These are phyloP conservation scores for Drosophila truncata DNA, from an alignment of 1,140 invertebrate genomes.

Conservation along the genomic window DNA sequence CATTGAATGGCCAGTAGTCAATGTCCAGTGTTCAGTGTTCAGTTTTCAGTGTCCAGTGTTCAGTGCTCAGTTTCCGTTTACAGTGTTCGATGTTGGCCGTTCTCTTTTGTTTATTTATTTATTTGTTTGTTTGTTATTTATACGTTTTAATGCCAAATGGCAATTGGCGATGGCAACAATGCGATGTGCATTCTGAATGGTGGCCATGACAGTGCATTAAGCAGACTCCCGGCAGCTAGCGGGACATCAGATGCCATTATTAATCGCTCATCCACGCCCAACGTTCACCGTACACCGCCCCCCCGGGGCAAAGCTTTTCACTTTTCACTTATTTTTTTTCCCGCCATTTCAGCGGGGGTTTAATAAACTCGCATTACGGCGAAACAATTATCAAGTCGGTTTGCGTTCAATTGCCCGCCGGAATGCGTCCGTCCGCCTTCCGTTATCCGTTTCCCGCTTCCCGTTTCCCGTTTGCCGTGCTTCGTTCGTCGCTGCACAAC, in stretches of 20 bases:
- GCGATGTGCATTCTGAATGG: conserved; percentile 27
- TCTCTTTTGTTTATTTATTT: conserved; percentile 62
- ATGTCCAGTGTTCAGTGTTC: conserved; percentile 14
- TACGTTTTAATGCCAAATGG: conserved; percentile 68
- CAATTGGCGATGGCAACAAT: conserved; percentile 52
- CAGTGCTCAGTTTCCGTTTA: conserved; percentile 34
- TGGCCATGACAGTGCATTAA: conserved; percentile 74
- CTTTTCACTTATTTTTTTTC: conserved; percentile 18
- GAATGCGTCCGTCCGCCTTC: conserved; percentile 11
- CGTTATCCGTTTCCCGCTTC: conserved; percentile 1
- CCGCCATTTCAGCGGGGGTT: conserved; percentile 18
- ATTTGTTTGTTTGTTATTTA: conserved; percentile 70
- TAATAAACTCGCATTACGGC: conserved; percentile 47
- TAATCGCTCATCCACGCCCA: conserved; percentile 26
- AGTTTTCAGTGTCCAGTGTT: conserved; percentile 6
- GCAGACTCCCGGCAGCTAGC: conserved; percentile 43
- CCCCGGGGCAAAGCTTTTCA: conserved; percentile 5
- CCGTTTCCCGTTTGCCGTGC: conserved; percentile 4
- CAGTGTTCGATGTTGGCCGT: conserved; percentile 32
- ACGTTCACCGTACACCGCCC: neutral
- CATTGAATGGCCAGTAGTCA: conserved; percentile 41
- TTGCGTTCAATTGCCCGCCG: conserved; percentile 52
- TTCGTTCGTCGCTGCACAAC: conserved; percentile 23
- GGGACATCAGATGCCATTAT: conserved; percentile 38
- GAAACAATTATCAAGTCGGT: conserved; percentile 59